Percentiles rank a stretch among this genome's conserved stretches.
These are phyloP conservation scores for Chlorops oryzae DNA, from an alignment of 1,140 invertebrate species.

Conservation along the genomic window DNA sequence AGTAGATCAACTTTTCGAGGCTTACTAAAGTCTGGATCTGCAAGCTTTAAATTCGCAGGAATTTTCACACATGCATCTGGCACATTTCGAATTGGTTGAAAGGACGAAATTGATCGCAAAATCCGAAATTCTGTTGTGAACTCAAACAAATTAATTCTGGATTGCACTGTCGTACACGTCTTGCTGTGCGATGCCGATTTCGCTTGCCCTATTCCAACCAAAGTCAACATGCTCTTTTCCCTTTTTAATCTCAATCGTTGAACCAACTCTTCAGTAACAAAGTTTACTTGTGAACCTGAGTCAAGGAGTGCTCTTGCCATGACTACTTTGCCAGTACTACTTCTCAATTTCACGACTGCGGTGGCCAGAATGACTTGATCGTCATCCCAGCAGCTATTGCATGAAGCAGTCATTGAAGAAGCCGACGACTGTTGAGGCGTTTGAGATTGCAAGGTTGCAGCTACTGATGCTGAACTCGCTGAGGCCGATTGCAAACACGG, in stretches of 20 bases:
- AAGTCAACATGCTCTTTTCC: conserved; percentile 1
- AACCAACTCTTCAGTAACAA: conserved; percentile 6
- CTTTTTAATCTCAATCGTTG: conserved; percentile 1
- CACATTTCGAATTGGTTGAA: conserved; percentile 4
- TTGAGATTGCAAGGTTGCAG: neutral
- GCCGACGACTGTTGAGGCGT: neutral
- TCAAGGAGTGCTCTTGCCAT: conserved; percentile 8
- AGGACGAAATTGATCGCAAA: conserved; percentile 2
- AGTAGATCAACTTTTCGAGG: conserved; percentile 3
- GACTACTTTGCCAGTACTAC: neutral
- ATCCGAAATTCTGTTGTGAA: conserved; percentile 9
- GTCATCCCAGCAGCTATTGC: too few relatives aligned
- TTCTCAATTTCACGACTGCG: conserved; percentile 1
- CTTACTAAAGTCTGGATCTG: conserved; percentile 24
- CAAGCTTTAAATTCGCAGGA: conserved; percentile 21
- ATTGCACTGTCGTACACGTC: neutral
- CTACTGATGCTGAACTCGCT: conserved; percentile 4
- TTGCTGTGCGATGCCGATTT: neutral
- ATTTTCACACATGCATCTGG: conserved; percentile 11
- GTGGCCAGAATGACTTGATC: conserved; percentile 11
- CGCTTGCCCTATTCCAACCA: conserved; percentile 4
- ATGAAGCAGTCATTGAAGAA: too few relatives aligned
- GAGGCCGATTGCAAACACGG: conserved; percentile 5
- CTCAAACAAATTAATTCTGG: conserved; percentile 1
- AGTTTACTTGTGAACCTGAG: conserved; percentile 10